phyloP scores from a whole-genome alignment of 2,113 vertebrate species.

The Tinamus guttatus region DNA sequence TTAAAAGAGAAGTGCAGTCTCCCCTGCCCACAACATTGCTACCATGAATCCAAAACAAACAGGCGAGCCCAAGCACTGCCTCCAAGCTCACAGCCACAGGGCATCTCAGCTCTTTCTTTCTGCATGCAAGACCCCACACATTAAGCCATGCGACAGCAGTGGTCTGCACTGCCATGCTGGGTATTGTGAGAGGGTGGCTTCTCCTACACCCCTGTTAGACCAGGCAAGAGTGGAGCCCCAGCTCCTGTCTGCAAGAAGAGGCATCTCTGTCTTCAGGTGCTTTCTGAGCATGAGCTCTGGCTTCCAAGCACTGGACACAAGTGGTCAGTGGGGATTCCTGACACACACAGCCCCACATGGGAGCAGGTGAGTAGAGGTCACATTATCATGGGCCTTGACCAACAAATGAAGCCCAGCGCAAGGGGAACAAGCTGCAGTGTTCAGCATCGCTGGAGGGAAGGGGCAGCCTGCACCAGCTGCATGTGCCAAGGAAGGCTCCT shows the following conservation, averaged over 20 bases:
- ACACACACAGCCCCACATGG: neutral
- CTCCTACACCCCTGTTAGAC: neutral
- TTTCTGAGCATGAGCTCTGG: neutral
- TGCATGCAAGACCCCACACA: too few species aligned
- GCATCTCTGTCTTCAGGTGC: neutral
- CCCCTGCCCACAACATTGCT: neutral
- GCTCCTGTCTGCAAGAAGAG: neutral
- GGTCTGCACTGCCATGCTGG: neutral
- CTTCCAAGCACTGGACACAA: neutral
- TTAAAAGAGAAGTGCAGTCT: neutral
- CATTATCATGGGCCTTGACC: neutral
- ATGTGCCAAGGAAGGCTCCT: rapidly evolving
- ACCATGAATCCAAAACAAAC: neutral
- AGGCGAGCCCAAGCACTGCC: neutral
- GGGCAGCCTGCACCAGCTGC: neutral
- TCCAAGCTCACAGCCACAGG: neutral
- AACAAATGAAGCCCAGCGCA: neutral
- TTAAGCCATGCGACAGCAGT: neutral
- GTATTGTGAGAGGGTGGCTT: neutral
- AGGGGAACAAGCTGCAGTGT: neutral
- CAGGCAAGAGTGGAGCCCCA: neutral
- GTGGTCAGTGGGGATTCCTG: neutral
- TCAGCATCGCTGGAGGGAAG: neutral
- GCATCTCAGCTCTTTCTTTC: neutral
- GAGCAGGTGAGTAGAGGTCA: neutral